These are phyloP conservation scores for Chitala chitala DNA, from an alignment of 2,113 vertebrate species.

Conservation along the genomic window DNA sequence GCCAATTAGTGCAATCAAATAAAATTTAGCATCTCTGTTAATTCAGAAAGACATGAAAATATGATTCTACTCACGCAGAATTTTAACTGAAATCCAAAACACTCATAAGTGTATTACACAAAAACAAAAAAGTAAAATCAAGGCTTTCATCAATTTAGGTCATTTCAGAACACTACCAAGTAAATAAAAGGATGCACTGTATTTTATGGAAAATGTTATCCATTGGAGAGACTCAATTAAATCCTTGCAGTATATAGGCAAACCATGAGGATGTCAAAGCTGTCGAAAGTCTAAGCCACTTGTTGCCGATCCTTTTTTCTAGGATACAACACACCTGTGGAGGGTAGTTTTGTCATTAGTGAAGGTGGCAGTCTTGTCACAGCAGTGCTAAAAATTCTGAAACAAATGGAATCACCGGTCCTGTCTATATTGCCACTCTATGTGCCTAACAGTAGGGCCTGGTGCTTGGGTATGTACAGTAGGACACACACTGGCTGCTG, in stretches of 20 bases:
- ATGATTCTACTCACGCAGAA: no score
- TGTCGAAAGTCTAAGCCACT: neutral
- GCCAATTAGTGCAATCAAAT: no score
- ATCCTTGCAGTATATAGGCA: neutral
- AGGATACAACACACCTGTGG: neutral
- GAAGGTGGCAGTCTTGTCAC: neutral
- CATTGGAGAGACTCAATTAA: neutral
- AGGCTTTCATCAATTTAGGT: neutral
- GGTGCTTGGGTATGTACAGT: no score
- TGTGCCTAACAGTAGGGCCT: no score
- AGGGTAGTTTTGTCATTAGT: neutral
- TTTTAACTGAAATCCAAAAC: neutral
- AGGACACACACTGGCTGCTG: no score
- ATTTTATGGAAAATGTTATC: neutral
- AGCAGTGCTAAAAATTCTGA: neutral
- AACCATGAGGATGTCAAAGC: neutral
- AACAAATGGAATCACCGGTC: neutral
- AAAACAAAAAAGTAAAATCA: neutral
- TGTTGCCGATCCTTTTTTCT: neutral
- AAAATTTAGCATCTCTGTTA: no score
- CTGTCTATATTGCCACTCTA: no score
- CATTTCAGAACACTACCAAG: neutral
- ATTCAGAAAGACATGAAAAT: no score
- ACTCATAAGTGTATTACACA: neutral
- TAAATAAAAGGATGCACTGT: neutral